Conservation (phyloP, 64 coral and sea anemone genomes). For the Pachyseris speciosa region DNA sequence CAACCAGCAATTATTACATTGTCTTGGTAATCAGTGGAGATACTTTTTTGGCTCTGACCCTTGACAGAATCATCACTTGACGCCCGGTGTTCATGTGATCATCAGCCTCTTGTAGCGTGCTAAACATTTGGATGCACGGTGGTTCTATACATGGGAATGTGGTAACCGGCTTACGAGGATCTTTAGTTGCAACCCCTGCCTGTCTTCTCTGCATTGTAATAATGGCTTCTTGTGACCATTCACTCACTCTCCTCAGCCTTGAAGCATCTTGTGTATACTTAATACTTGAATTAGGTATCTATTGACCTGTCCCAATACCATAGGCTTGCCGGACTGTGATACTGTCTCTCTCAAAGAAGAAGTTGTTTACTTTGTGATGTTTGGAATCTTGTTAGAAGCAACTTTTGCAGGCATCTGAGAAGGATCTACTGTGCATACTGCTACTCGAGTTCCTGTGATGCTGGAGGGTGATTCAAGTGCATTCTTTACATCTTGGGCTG, state of each 20-base stretch:
- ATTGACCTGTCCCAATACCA: slow-evolving; percentile 11
- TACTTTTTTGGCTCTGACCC: slow-evolving; percentile 22
- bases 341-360: neutral
- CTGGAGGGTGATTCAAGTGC: neutral
- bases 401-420: neutral
- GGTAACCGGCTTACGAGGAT: neutral
- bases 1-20: neutral
- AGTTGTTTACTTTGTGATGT: slow-evolving; percentile 9
- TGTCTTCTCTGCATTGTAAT: slow-evolving; percentile 20
- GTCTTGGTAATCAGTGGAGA: neutral
- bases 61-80: neutral
- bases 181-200: neutral
- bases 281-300: slow-evolving; percentile 15
- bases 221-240: slow-evolving; percentile 36
- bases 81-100: neutral
- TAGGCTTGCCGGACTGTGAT: slow-evolving; percentile 26
- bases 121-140: neutral
- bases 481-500: neutral
- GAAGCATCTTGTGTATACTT: slow-evolving; percentile 40
- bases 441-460: neutral
- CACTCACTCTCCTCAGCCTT: slow-evolving; percentile 22
- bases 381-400: slow-evolving; percentile 16
- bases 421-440: neutral
- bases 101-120: neutral
- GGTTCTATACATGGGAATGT: neutral